Conservation (phyloP, 2,888 invertebrate genomes). For the Notocelia uddmanniana region DNA sequence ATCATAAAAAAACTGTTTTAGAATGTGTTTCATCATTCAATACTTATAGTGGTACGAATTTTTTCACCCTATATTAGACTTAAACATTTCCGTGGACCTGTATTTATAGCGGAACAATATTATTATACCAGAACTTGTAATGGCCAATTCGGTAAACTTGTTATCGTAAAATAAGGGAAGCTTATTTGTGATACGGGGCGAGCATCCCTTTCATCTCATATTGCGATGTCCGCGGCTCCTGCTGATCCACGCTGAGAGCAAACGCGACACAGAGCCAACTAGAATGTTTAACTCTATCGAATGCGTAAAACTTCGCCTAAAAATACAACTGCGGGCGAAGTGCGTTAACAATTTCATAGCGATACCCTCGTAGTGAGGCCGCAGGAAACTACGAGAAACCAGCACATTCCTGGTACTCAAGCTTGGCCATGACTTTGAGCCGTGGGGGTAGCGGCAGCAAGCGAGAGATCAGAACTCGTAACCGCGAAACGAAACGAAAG, state of each 20-base stretch:
- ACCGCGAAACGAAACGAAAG: too few relatives aligned
- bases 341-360: too few relatives aligned
- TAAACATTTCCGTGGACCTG: not conserved
- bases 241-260: slow-evolving; percentile 60
- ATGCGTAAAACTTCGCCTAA: too few relatives aligned
- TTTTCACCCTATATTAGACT: not conserved
- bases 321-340: too few relatives aligned
- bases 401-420: too few relatives aligned
- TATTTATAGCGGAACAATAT: slow-evolving; percentile 18
- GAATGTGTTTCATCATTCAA: not conserved
- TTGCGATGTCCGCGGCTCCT: slow-evolving; percentile 64
- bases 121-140: slow-evolving; percentile 39
- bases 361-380: too few relatives aligned
- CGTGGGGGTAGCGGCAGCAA: too few relatives aligned
- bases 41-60: not conserved
- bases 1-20: too few relatives aligned
- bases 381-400: too few relatives aligned
- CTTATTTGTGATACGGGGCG: slow-evolving; percentile 53
- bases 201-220: slow-evolving; percentile 70
- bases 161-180: slow-evolving; percentile 44
- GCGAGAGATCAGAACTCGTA: too few relatives aligned
- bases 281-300: slow-evolving; percentile 21
- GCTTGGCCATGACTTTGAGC: too few relatives aligned
- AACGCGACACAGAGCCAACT: slow-evolving; percentile 49
- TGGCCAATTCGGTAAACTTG: slow-evolving; percentile 50